Evolutionary conservation across 2,113 vertebrate genomes (phyloP).

Genomic region (Mellivora capensis): DNA sequence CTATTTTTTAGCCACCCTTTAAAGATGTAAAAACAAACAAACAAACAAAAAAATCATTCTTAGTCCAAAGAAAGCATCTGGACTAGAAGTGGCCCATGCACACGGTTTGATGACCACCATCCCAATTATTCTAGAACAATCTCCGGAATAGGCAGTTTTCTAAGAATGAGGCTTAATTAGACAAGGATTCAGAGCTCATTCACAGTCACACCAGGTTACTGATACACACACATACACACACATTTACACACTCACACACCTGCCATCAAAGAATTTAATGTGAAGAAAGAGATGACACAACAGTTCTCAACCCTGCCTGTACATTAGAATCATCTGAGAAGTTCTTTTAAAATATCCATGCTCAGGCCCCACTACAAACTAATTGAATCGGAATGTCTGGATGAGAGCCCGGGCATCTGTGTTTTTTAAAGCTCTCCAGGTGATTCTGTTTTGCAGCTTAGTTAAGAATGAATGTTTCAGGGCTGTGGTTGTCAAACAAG

Average conservation of each 20-base stretch:
- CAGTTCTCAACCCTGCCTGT: background rate
- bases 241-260: background rate
- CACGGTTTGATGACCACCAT: background rate
- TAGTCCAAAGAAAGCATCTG: background rate
- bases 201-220: background rate
- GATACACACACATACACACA: background rate
- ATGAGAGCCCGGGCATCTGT: background rate
- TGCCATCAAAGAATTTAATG: background rate
- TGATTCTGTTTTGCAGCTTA: conserved; percentile 11
- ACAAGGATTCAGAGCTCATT: background rate
- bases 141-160: background rate
- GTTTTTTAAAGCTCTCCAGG: background rate
- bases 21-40: background rate
- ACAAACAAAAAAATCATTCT: background rate
- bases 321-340: background rate
- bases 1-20: background rate
- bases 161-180: background rate
- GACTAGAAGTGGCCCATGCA: background rate
- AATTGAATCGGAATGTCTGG: conserved; percentile 40
- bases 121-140: background rate
- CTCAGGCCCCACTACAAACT: background rate
- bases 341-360: background rate
- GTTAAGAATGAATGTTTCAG: background rate
- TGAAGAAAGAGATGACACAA: background rate
- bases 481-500: background rate